Base-by-base conservation (phyloP, 2,797 vertebrate genomes). In the Bradypodion pumilum region DNA sequence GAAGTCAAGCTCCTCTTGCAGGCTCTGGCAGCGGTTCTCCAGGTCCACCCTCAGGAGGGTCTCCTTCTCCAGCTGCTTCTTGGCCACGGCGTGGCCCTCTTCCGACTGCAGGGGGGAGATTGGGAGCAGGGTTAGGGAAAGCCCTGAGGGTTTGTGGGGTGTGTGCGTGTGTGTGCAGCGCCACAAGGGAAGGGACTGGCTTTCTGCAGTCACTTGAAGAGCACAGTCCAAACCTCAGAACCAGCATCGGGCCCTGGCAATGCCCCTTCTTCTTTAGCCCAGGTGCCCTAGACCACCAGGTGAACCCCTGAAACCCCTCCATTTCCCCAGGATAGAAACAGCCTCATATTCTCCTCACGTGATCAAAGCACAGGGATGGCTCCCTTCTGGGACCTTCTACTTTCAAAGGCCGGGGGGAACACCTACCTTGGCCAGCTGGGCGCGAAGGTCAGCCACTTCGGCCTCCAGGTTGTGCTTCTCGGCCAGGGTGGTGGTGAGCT, bases 21-120 rank as follows among this genome's bases (percentile, higher is more conserved):
- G 93, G 46, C 98, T 99, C 91, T 99, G 98, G 88, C 97, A 98
- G 66, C 98, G 98, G 92, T 99, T 99, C 92, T 99, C 98, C 93
- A 98, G 84, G 94, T 99, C 98, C 35, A 99, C 98, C 0, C 99
- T 96, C 97, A 97, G 97, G 68, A 99, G 95, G 0, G 99, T 99
- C 92, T 99, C 99, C 23, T 97, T 94, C 93, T 99, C 99, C 95
- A 99, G 91, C 91, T 99, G 99, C 74, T 98, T 97, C 90, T 98
- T 99, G 15, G 97, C 98, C 84, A 99, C 97, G 0, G 95, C 92
- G 27, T 98, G 98, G 27, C 96, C 92, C 49, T 98, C 98, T 92
- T 97, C 96, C 7, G 95, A 95, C 97, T 97, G 85, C 63, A 81
- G 68, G 13, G 13, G 86, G 74, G 82, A 1, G 63, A 86, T 21